phyloP scores from a whole-genome alignment of 2,113 vertebrate species.

The Callocephalon fimbriatum region DNA sequence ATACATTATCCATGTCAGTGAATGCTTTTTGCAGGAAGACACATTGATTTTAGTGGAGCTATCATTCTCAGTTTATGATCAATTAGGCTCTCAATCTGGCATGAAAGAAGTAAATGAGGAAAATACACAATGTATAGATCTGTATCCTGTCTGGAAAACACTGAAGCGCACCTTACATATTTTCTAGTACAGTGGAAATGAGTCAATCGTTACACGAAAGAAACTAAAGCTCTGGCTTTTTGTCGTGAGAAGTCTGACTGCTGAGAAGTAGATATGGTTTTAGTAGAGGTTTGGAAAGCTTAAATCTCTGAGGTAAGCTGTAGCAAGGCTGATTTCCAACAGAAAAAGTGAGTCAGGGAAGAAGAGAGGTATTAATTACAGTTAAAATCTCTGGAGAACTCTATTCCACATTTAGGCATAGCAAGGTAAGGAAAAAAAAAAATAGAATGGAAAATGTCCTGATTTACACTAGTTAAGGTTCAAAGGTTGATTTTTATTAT shows the following conservation, averaged over 20 bases:
- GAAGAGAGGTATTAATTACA: conserved; percentile 65
- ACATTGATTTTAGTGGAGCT: neutral
- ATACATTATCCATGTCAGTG: neutral
- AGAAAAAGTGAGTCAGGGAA: conserved; percentile 54
- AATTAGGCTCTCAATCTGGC: neutral
- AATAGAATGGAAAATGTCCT: neutral
- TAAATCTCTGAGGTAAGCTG: conserved; percentile 36
- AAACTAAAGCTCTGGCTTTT: conserved; percentile 30
- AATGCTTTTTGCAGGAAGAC: neutral
- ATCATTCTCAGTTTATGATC: neutral
- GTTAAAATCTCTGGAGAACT: conserved; percentile 31
- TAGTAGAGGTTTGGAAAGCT: conserved; percentile 59
- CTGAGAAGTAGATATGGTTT: conserved; percentile 33
- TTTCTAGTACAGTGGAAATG: neutral
- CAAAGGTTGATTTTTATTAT: neutral
- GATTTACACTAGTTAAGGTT: neutral
- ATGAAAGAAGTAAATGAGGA: neutral
- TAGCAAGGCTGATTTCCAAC: conserved; percentile 13
- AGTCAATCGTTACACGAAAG: conserved; percentile 45
- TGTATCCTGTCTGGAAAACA: neutral
- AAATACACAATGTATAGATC: neutral
- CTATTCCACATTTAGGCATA: conserved; percentile 10
- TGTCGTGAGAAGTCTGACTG: neutral
- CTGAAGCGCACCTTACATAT: neutral
- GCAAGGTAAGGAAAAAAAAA: conserved; percentile 37